Evolutionary conservation across 2,113 vertebrate species (phyloP).

Genomic region (Odontesthes bonariensis): DNA sequence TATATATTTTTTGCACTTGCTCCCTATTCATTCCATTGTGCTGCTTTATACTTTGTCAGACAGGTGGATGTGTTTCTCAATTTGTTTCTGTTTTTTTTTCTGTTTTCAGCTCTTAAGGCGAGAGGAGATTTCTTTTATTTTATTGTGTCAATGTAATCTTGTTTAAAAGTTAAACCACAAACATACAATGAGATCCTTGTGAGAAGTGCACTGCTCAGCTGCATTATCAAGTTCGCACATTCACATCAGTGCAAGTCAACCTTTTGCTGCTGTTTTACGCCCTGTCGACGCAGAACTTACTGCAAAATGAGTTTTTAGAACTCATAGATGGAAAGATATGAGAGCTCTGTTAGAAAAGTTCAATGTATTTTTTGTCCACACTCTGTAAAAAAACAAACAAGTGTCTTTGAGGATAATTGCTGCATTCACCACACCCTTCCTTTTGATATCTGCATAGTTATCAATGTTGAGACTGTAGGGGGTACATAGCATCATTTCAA

Average conservation of each 20-base stretch:
- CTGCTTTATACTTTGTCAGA: neutral
- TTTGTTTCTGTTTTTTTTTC: neutral
- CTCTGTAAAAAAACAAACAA: constrained; percentile 16
- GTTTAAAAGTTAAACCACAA: constrained; percentile 9
- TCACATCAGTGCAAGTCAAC: constrained; percentile 17
- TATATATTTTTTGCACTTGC: neutral
- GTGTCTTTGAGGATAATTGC: constrained; percentile 36
- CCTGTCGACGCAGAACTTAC: neutral
- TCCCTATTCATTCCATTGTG: neutral
- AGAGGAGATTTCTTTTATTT: neutral
- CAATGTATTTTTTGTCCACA: neutral
- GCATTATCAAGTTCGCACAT: constrained; percentile 16
- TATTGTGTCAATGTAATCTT: neutral
- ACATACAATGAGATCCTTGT: constrained; percentile 6
- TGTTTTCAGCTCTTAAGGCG: neutral
- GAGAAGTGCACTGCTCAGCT: constrained; percentile 45
- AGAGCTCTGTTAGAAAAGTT: neutral
- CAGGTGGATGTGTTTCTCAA: neutral
- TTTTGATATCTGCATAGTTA: constrained; percentile 54
- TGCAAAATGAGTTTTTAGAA: constrained; percentile 6
- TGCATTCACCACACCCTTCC: constrained; percentile 42
- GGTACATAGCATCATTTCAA: constrained; percentile 80
- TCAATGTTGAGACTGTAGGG: constrained; percentile 71
- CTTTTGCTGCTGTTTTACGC: constrained; percentile 7
- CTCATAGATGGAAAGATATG: neutral